phyloP scores from a whole-genome alignment of 2,888 invertebrate species.

The Himalopsyche anomala region DNA sequence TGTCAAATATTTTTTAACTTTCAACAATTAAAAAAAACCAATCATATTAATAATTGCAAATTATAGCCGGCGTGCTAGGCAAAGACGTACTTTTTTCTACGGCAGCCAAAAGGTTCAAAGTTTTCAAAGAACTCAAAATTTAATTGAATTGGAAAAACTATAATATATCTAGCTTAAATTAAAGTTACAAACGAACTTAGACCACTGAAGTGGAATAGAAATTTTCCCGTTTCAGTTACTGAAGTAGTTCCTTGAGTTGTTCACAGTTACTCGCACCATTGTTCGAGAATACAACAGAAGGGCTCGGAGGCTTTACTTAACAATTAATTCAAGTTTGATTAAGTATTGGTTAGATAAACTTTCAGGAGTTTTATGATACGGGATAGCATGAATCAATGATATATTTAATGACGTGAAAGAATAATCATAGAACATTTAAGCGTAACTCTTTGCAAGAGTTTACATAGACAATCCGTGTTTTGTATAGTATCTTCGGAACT shows the following conservation, averaged over 20 bases:
- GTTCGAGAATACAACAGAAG: background rate
- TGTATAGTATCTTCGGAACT: too few relatives aligned
- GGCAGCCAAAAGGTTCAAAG: background rate
- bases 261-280: background rate
- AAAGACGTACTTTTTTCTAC: too few relatives aligned
- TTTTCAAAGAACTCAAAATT: background rate
- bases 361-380: background rate
- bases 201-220: background rate
- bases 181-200: background rate
- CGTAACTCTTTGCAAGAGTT: too few relatives aligned
- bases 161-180: background rate
- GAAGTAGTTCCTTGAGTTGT: background rate
- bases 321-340: conserved; percentile 21
- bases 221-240: conserved; percentile 12
- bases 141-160: background rate
- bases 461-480: too few relatives aligned
- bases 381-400: too few relatives aligned
- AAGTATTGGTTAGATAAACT: conserved; percentile 1
- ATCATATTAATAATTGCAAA: too few relatives aligned
- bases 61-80: too few relatives aligned
- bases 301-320: background rate
- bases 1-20: too few relatives aligned
- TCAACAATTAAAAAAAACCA: too few relatives aligned
- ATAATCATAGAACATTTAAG: too few relatives aligned
- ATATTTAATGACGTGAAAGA: too few relatives aligned